Base-by-base conservation (phyloP, 2,113 vertebrate genomes). In the Channa maculata region DNA sequence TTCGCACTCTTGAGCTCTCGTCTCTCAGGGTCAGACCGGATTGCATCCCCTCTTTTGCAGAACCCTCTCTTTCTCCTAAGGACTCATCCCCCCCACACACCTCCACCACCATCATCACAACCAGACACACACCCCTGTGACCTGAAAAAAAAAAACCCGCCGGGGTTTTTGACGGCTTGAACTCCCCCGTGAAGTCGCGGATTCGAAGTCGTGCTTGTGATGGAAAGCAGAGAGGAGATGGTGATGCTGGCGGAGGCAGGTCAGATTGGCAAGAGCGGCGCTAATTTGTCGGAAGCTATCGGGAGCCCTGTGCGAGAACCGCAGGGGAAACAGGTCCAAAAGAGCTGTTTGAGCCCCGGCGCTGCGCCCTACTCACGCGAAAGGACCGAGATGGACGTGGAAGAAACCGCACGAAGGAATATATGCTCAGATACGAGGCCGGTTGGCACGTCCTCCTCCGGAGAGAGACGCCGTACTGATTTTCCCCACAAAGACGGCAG, bases 181-280 rank as follows among this genome's bases (percentile, higher is more conserved):
- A 66, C 74, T 83, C 68, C 77, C 65, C 64, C 57, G 61, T 75
- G 65, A 72, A 88, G 58, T 76, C 66, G 75, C 75, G 67, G 12
- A 39, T 75, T 53, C 41, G 9, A 52, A 57, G 58, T 75, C 41
- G 71, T 8, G 55, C 59, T 38, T 46, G 90, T 90, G 87, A 99
- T 99, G 98, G 97, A 98, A 93, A 94, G 88, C 92, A 95, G 95
- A 91, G 97, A 97, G 91, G 97, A 97, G 84, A 94, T 95, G 95
- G 93, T 96, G 89, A 94, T 96, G 94, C 95, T 97, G 89, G 87
- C 96, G 91, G 97, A 98, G 86, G 96, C 95, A 89, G 94, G 94
- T 92, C 95, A 96, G 85, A 92, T 95, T 84, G 94, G 94, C 95
- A 98, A 96, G 93, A 95, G 90, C 82, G 92, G 91, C 69, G 86